A percentile compares a stretch with the other conserved stretches of the same genome.
Evolutionary conservation across 2,888 invertebrate species (phyloP).

Genomic region (Chloroclysta siterata): DNA sequence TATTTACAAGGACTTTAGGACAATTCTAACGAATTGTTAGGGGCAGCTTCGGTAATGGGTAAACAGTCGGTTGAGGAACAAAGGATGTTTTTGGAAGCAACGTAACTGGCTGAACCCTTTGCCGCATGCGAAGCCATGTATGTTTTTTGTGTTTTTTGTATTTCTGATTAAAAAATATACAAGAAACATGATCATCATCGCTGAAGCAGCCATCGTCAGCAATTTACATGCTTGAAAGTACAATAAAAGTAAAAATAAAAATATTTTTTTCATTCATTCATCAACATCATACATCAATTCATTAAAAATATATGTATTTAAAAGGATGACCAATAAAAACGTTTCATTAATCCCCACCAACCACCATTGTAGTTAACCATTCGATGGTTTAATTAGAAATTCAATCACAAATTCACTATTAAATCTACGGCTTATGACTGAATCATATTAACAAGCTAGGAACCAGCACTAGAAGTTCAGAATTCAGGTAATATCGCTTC

Average conservation of each 20-base stretch:
- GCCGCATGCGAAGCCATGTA: too few species aligned
- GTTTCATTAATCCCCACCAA: background rate
- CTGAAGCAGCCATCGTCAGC: too few species aligned
- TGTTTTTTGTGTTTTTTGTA: too few species aligned
- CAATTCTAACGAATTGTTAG: conserved; percentile 27
- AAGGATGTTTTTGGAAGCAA: conserved; percentile 9
- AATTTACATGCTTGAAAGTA: too few species aligned
- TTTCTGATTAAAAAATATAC: too few species aligned
- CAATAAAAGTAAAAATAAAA: too few species aligned
- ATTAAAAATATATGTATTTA: too few species aligned
- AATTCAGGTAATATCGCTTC: conserved; percentile 32
- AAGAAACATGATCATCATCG: too few species aligned
- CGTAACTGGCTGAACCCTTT: too few species aligned
- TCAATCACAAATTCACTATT: conserved; percentile 18
- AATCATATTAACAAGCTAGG: conserved; percentile 8
- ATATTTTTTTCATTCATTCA: too few species aligned
- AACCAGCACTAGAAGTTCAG: conserved; percentile 27
- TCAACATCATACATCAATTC: too few species aligned
- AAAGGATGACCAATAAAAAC: too few species aligned
- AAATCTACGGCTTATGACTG: conserved; percentile 7
- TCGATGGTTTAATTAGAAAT: conserved; percentile 14
- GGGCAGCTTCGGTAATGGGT: conserved; percentile 21
- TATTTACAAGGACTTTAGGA: conserved; percentile 56
- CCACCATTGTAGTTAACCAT: background rate
- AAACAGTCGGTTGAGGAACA: conserved; percentile 25